Evolutionary conservation across 2,797 vertebrate genomes (phyloP).

Genomic region (Gallirallus australis): DNA sequence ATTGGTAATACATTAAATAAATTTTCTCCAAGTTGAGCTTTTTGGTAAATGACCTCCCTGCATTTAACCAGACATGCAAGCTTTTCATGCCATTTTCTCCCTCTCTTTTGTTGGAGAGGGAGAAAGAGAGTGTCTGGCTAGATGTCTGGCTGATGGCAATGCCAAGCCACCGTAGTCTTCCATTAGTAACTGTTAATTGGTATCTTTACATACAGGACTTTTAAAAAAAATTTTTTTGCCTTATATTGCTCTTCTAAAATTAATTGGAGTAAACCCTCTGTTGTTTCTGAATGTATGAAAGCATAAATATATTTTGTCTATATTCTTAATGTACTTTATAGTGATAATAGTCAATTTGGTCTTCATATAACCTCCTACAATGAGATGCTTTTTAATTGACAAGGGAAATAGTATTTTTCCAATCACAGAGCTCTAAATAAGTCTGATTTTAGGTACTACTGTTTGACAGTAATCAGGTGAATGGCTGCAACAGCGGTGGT

Average conservation of each 20-base stretch:
- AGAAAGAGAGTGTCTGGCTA: background rate
- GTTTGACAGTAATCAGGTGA: background rate
- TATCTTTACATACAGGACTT: background rate
- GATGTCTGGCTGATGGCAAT: background rate
- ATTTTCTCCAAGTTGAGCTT: background rate
- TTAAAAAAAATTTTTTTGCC: background rate
- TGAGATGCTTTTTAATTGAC: background rate
- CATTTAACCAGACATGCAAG: background rate
- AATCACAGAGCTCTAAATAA: background rate
- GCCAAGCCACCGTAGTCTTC: background rate
- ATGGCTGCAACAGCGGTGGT: too few species aligned
- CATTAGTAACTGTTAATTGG: background rate
- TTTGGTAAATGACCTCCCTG: too few species aligned
- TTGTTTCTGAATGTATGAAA: background rate
- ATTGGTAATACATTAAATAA: background rate
- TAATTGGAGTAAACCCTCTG: background rate
- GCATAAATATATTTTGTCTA: background rate
- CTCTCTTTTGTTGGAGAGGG: background rate
- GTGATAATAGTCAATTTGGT: background rate
- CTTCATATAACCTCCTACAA: background rate
- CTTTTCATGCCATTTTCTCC: background rate
- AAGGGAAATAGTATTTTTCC: background rate
- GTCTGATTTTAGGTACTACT: background rate
- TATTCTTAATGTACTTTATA: background rate
- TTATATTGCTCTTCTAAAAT: background rate